Percentiles rank a stretch among this genome's conserved stretches.
Evolutionary conservation across 2,797 vertebrate genomes (phyloP).

Genomic region (Emys orbicularis): DNA sequence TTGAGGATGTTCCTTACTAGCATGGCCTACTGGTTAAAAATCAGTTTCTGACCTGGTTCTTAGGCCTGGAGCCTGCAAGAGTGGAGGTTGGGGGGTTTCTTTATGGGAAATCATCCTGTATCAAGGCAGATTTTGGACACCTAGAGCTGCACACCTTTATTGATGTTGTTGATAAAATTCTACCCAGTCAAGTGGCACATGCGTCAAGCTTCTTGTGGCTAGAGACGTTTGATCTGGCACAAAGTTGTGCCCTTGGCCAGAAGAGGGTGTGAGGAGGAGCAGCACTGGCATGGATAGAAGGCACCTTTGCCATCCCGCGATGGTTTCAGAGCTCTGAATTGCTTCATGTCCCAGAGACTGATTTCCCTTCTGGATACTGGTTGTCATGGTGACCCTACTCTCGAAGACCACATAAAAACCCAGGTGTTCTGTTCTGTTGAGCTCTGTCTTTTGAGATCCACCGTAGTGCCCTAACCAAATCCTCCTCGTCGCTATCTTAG

Average conservation of each 20-base stretch:
- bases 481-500: not conserved
- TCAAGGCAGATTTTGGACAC: not conserved
- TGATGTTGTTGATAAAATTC: not conserved
- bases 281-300: not conserved
- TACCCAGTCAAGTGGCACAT: not conserved
- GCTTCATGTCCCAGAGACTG: rapidly evolving
- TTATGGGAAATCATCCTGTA: not conserved
- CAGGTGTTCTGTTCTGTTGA: not conserved
- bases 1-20: not conserved
- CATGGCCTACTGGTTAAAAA: not conserved
- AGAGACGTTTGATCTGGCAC: not conserved
- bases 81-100: not conserved
- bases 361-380: not conserved
- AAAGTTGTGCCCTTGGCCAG: no score
- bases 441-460: rapidly evolving
- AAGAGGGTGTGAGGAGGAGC: not conserved
- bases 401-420: not conserved
- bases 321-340: not conserved
- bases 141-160: not conserved
- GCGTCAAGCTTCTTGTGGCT: not conserved
- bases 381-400: not conserved
- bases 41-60: not conserved
- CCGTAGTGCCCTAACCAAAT: not conserved
- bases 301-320: not conserved
- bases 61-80: not conserved